Conservation (phyloP, 2,888 invertebrate species). For the Ametastegia equiseti region DNA sequence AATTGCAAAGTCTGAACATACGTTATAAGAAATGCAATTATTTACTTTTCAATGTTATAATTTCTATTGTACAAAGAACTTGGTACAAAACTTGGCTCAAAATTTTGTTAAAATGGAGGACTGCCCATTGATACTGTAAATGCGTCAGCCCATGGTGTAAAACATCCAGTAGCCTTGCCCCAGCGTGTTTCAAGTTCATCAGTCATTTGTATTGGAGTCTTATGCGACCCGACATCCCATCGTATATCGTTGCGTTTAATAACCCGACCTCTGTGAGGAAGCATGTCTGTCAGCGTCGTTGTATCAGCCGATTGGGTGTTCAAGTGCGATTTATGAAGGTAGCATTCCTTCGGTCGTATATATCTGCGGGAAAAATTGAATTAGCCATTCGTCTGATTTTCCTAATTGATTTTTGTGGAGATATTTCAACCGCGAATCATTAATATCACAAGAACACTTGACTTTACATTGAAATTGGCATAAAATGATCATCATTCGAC, state of each 20-base stretch:
- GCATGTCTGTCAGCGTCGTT: constrained; percentile 56
- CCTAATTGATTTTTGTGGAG: no score
- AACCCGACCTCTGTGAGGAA: constrained; percentile 55
- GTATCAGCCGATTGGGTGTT: constrained; percentile 54
- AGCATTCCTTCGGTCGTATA: constrained; percentile 52
- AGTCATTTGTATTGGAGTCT: constrained; percentile 53
- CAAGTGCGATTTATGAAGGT: constrained; percentile 50
- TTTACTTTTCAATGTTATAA: not conserved
- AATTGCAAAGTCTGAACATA: constrained; percentile 46
- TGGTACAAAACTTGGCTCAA: not conserved
- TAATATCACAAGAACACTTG: not conserved
- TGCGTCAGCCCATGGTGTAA: constrained; percentile 53
- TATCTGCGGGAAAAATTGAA: constrained; percentile 15
- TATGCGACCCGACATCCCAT: constrained; percentile 53
- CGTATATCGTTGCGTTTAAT: constrained; percentile 54
- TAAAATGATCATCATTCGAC: constrained; percentile 2
- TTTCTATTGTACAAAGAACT: not conserved
- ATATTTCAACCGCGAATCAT: no score
- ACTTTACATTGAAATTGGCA: not conserved
- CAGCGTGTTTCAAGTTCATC: constrained; percentile 54
- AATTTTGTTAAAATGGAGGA: constrained; percentile 47
- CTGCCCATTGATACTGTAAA: constrained; percentile 51
- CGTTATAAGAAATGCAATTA: not conserved
- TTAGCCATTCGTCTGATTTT: not conserved
- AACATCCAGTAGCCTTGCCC: constrained; percentile 51